Percentiles rank a stretch among this genome's conserved stretches.
Conservation (phyloP, 2,888 invertebrate species). For the Drosophila nr. perissopoda region DNA sequence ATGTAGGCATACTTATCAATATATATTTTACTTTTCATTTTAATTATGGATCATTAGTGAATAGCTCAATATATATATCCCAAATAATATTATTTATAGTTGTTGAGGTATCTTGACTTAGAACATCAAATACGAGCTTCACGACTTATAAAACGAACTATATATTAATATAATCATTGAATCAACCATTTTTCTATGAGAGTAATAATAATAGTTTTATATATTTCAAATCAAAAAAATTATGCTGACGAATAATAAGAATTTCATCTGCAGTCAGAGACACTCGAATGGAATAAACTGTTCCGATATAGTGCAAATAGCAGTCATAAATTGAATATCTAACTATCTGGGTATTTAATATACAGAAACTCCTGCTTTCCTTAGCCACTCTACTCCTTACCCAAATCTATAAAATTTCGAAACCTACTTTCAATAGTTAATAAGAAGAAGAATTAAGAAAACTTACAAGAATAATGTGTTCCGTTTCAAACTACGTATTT, state of each 20-base stretch:
- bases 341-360: neutral
- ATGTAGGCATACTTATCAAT: too few relatives aligned
- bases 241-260: too few relatives aligned
- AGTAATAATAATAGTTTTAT: neutral
- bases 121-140: neutral
- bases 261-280: neutral
- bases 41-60: neutral
- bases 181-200: neutral
- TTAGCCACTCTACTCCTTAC: too few relatives aligned
- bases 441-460: neutral
- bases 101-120: too few relatives aligned
- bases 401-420: neutral
- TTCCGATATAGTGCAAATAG: rapidly evolving
- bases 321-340: neutral
- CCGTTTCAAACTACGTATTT: neutral
- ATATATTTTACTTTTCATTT: too few relatives aligned
- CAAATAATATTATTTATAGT: neutral
- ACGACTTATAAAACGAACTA: neutral
- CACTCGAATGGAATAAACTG: neutral
- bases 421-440: neutral
- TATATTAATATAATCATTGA: neutral
- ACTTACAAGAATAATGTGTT: neutral
- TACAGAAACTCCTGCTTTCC: rapidly evolving
- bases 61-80: neutral
- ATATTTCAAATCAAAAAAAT: too few relatives aligned